A percentile compares a stretch with the other conserved stretches of the same genome.
phyloP scores from a whole-genome alignment of 2,113 vertebrate genomes.

The Cyphomyrus discorhynchus region DNA sequence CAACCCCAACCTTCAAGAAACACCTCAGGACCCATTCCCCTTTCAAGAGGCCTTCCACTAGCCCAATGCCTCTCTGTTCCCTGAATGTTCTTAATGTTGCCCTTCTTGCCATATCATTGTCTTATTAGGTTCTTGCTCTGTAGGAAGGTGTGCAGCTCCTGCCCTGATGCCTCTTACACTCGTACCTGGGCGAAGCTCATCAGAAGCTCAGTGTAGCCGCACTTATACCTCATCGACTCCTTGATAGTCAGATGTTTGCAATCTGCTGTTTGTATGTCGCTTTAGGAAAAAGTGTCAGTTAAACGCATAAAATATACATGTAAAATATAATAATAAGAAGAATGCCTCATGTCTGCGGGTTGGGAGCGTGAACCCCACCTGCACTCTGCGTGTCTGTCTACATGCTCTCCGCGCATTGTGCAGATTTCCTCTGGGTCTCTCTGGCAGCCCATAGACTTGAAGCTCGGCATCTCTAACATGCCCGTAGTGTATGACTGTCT shows the following conservation, averaged over 20 bases:
- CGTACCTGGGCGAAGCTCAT: no score
- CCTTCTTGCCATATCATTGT: neutral
- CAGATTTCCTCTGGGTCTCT: neutral
- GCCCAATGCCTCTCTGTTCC: neutral
- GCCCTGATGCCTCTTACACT: no score
- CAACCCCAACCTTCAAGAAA: neutral
- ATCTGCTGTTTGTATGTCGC: no score
- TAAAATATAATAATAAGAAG: neutral
- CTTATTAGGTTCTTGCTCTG: neutral
- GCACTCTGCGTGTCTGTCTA: neutral
- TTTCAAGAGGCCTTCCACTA: neutral
- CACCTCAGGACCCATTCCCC: neutral
- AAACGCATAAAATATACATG: neutral
- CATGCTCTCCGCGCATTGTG: neutral
- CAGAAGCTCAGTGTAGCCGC: no score
- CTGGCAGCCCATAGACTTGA: neutral
- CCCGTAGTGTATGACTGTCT: neutral
- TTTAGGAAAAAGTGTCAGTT: neutral
- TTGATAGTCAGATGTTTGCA: no score
- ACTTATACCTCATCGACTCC: no score
- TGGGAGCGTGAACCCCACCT: neutral
- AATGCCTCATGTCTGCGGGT: neutral
- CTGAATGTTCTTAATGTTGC: neutral
- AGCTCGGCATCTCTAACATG: neutral
- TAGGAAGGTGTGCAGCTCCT: neutral